These are phyloP conservation scores for Oreochromis mossambicus DNA, from an alignment of 2,797 vertebrate genomes.

Conservation along the genomic window DNA sequence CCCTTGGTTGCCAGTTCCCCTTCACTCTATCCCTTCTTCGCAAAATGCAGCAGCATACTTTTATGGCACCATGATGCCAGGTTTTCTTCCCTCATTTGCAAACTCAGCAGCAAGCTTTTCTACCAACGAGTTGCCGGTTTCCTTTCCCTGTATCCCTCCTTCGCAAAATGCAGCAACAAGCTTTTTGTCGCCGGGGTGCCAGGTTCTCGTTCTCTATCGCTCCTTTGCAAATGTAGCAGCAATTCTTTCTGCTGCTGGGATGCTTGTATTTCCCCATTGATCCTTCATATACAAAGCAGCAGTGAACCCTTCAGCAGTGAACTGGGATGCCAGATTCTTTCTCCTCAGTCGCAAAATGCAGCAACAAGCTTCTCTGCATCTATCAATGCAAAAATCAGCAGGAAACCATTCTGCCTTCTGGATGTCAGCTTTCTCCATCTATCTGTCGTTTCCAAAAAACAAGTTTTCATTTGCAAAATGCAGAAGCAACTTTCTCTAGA, in stretches of 20 bases:
- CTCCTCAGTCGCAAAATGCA: background rate
- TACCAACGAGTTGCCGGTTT: too few species aligned
- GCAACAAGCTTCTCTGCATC: background rate
- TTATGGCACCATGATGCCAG: too few species aligned
- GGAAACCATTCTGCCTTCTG: background rate
- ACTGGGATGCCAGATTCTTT: background rate
- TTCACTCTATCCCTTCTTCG: fast-evolving
- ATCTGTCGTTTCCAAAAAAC: background rate
- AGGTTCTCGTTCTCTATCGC: background rate
- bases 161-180: too few species aligned
- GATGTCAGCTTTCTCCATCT: background rate
- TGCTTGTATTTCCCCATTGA: fast-evolving
- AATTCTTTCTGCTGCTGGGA: background rate
- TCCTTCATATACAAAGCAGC: background rate
- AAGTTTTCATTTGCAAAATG: background rate
- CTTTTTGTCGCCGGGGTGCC: too few species aligned
- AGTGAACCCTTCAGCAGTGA: background rate
- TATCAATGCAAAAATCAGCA: background rate
- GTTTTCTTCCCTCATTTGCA: too few species aligned
- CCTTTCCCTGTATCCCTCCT: too few species aligned
- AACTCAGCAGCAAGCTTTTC: too few species aligned
- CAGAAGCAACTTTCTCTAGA: background rate
- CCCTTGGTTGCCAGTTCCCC: background rate
- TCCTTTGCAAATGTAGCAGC: background rate
- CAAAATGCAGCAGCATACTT: background rate